Evolutionary conservation across 2,888 invertebrate species (phyloP), one percentile per base, ranked within the genome.

Genomic region (Cacoxenus indagator): DNA sequence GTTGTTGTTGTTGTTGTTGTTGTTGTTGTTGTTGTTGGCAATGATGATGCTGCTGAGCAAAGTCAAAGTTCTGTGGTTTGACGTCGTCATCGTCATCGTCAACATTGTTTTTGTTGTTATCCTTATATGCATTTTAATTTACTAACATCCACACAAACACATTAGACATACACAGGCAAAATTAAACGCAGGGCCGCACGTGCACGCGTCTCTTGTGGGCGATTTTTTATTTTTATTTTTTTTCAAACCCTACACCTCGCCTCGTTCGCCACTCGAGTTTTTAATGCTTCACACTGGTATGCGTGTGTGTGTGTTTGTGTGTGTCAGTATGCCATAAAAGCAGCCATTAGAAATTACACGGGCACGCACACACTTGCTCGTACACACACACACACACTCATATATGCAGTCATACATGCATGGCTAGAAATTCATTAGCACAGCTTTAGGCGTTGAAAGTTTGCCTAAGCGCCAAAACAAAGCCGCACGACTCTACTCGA

Each of bases 91-190:
- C 17, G 31, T 31, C 31, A 9, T 37, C 5, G 1, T 37, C 37
- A 14, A 11, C 48, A 48, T 48, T 77, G 72, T 72, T 73, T 68
- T 73, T 71, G 73, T 73, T 77, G 77, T 80, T 80, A 80, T 80
- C 82, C 80, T 78, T 80, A 82, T 80, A 80, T 80, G 82, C 80
- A 80, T 80, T 80, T 80, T 80, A 80, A 80, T 80, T 80, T 82
- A 70, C 76, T 71, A 69, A 75, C 70, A 75, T 69, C 70, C 64
- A 72, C 59, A 65, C 64, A 70, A 29, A 69, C 48, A 71, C 17
- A 62, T 8, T 48, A 62, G 31, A 54, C 27, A 57, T 22, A 31
- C 46, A 31, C 31, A 62, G 55, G 45, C 1, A 14, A 26, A n/a
- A 8, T 6, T 6, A 55, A 55, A 55, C 3, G 55, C 26, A 11